Percentiles rank a stretch among this genome's conserved stretches.
Conservation (phyloP, 2,797 vertebrate genomes). For the Lepidocolaptes lacrymiger region DNA sequence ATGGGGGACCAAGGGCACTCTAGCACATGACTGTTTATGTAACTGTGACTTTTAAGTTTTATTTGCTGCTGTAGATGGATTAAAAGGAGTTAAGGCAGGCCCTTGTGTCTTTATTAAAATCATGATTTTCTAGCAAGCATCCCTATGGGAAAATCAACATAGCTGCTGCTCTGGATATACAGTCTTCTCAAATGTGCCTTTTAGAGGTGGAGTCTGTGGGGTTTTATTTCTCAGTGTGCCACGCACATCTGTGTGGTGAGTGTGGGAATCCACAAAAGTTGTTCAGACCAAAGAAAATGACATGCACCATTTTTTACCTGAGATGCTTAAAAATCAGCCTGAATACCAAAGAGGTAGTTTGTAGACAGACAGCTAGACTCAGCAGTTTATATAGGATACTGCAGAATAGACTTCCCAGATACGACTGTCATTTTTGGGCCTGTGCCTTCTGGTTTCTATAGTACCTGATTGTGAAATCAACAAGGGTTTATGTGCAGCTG, state of each 20-base stretch:
- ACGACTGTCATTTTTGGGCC: slow-evolving; percentile 46
- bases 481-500: slow-evolving; percentile 15
- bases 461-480: slow-evolving; percentile 13
- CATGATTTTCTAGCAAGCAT: slow-evolving; percentile 26
- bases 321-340: not conserved
- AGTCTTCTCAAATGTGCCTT: not conserved
- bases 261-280: not conserved
- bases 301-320: not conserved
- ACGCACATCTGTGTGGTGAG: not conserved
- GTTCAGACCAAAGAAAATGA: not conserved
- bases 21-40: slow-evolving; percentile 29
- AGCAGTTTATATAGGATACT: not conserved
- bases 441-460: slow-evolving; percentile 12
- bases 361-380: not conserved
- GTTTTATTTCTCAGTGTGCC: not conserved
- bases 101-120: slow-evolving; percentile 46
- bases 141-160: not conserved
- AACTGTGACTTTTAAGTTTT: slow-evolving; percentile 36
- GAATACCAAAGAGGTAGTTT: not conserved
- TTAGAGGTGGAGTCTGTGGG: not conserved
- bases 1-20: not conserved
- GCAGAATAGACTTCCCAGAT: not conserved
- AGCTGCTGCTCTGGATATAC: not conserved
- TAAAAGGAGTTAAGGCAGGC: slow-evolving; percentile 15
- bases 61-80: slow-evolving; percentile 21